Conservation (phyloP, 2,113 vertebrate species). For the Stigmatopora nigra region DNA sequence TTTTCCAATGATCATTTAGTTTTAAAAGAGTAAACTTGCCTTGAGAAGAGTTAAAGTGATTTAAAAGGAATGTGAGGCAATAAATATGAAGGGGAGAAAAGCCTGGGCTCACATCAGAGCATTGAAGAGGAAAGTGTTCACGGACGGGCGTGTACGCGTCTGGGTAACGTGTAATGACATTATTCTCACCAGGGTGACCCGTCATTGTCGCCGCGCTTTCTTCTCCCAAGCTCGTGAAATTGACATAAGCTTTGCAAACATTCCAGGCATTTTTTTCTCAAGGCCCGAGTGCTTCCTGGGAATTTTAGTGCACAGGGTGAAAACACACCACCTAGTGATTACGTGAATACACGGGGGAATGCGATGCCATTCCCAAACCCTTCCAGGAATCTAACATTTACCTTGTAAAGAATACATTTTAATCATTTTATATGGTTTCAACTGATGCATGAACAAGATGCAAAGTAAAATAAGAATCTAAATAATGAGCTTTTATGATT, state of each 20-base stretch:
- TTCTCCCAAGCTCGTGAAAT: slow-evolving; percentile 69
- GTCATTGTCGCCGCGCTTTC: slow-evolving; percentile 66
- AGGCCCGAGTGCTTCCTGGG: slow-evolving; percentile 51
- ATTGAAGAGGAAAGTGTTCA: slow-evolving; percentile 43
- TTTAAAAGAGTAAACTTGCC: slow-evolving; percentile 4
- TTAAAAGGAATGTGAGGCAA: slow-evolving; percentile 47
- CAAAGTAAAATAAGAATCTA: background rate
- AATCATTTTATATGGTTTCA: background rate
- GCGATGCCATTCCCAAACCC: background rate
- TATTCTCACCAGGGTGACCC: slow-evolving; percentile 67
- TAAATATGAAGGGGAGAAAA: slow-evolving; percentile 47
- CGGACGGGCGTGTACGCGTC: slow-evolving; percentile 48
- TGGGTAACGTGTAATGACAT: slow-evolving; percentile 69
- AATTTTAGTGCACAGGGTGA: slow-evolving; percentile 23
- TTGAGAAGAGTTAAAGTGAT: slow-evolving; percentile 42
- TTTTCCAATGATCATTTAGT: background rate
- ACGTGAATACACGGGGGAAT: background rate
- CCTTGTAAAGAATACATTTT: background rate
- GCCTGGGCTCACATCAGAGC: slow-evolving; percentile 37
- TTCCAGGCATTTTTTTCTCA: slow-evolving; percentile 73
- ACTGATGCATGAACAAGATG: background rate
- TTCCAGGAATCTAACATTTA: background rate
- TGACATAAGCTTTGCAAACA: slow-evolving; percentile 74
- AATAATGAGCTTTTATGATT: background rate
- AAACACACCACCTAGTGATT: slow-evolving; percentile 53